Evolutionary conservation across 1,140 invertebrate species (phyloP), one percentile per base, ranked within the genome.

Genomic region (Globodera ellingtonae): DNA sequence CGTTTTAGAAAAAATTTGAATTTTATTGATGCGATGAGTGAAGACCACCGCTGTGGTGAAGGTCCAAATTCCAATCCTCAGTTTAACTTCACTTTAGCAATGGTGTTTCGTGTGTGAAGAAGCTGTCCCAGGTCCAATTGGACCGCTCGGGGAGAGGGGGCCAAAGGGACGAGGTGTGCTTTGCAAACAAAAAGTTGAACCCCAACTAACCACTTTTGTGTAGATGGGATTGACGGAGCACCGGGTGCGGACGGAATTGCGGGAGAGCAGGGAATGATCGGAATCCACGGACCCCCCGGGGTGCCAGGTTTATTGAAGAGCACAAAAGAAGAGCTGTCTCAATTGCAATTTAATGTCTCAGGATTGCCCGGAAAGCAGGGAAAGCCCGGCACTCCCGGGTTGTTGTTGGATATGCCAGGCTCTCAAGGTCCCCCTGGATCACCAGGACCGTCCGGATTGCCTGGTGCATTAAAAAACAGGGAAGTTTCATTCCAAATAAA

Each of bases 71-170:
- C 70, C 48, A 6, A 75, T 75, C 15, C 21, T 35, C 35, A 35
- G 35, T 24, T 48, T 50, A 35, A 15, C 9, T 75, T 75, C 46
- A 15, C 24, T 75, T 62, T 75, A 75, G 73, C 52, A 75, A 18
- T 75, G 73, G 73, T 75, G 73, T 59, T 75, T 75, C 24, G 73
- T 75, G 7, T 75, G 73, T 35, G 73, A 67, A 44, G 73, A 75
- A 24, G 47, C 52, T n/a, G 46, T 52, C 15, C 73, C 52, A 18
- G 73, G 73, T 3, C 52, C 21, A 52, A 75, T 59, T 44, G 73
- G 73, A 8, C 73, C 73, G 44, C 47, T 24, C 13, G 73, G 73
- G 18, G n/a, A 59, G 24, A 75, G 24, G 62, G 73, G 73, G 7
- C 73, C 62, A 18, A 75, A 52, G 15, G 73, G 73, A 75, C 21